Base-by-base conservation (phyloP, 2,113 vertebrate genomes). In the Erinaceus europaeus region DNA sequence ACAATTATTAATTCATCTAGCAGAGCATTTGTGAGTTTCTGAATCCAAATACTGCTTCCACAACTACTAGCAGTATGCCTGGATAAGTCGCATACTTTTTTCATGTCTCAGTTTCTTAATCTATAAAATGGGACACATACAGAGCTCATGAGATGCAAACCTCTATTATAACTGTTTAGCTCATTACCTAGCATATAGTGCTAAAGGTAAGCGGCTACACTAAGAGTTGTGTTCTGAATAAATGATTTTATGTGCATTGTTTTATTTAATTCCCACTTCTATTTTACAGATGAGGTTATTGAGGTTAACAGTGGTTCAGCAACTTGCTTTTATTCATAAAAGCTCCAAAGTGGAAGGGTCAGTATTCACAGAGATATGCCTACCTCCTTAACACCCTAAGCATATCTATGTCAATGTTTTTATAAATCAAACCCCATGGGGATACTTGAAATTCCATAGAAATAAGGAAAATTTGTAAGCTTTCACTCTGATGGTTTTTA, bases 261-360 rank as follows among this genome's bases (percentile, higher is more conserved):
- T 67, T 75, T 21, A 57, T 55, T 65, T 77, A 72, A 61, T 79
- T 80, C 42, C 71, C 48, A 61, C 21, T 23, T 67, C 76, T 72
- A 23, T 25, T 83, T 81, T 77, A 82, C 46, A 71, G 50, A 75
- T 44, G 62, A 71, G 32, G 44, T 61, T 25, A 80, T 0, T 67
- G 29, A 90, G 13, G 48, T 59, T 76, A 52, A 55, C 42, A 44
- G 36, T 59, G 5, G 57, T 72, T 90, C 72, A 76, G 32, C 36
- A 90, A 55, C 18, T 72, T 83, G 23, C 40, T 53, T 75, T 82
- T 79, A 71, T 6, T 50, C 64, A 64, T 32, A 92, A 85, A 86
- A 59, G 23, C 25, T 69, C 84, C 36, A 20, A 88, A 44, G 36
- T 27, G 0, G 4, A 78, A 92, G 29, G 11, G 50, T 10, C 74